A percentile compares a stretch with the other conserved stretches of the same genome.
Conservation (phyloP, 2,888 invertebrate genomes). For the Clusia tigrina region DNA sequence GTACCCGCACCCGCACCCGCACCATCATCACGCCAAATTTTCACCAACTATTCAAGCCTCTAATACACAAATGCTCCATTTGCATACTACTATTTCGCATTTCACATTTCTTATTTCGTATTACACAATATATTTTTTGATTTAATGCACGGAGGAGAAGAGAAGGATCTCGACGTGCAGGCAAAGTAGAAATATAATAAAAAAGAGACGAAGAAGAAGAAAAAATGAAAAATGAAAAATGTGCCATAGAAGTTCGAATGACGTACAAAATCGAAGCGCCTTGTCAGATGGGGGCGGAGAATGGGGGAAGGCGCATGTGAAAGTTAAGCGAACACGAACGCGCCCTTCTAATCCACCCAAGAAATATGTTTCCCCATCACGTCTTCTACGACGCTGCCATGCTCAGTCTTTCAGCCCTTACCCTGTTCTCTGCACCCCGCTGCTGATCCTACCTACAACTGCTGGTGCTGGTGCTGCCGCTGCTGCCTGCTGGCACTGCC, state of each 20-base stretch:
- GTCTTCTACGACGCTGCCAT: background rate
- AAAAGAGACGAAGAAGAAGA: conserved; percentile 12
- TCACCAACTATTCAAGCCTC: conserved; percentile 34
- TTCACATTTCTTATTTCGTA: conserved; percentile 27
- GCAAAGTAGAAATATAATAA: conserved; percentile 9
- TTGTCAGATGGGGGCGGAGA: background rate
- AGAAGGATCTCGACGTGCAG: conserved; percentile 1
- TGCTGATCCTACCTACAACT: too few relatives aligned
- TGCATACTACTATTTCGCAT: conserved; percentile 41
- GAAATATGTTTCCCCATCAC: too few relatives aligned
- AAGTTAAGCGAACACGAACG: too few relatives aligned
- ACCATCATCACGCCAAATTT: background rate
- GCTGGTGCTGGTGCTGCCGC: too few relatives aligned
- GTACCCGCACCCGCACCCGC: background rate
- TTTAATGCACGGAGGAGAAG: conserved; percentile 26
- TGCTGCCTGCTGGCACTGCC: too few relatives aligned
- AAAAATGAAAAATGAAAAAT: conserved; percentile 25
- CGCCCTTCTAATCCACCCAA: conserved; percentile 45
- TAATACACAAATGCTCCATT: conserved; percentile 43
- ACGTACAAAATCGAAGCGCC: conserved; percentile 11
- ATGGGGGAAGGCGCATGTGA: background rate
- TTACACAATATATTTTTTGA: conserved; percentile 17
- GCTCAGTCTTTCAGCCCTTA: too few relatives aligned
- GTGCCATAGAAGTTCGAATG: conserved; percentile 19
- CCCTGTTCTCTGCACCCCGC: too few relatives aligned